A percentile compares a stretch with the other conserved stretches of the same genome.
These are phyloP conservation scores for Vombatus ursinus DNA, from an alignment of 2,113 vertebrate genomes.

Conservation along the genomic window DNA sequence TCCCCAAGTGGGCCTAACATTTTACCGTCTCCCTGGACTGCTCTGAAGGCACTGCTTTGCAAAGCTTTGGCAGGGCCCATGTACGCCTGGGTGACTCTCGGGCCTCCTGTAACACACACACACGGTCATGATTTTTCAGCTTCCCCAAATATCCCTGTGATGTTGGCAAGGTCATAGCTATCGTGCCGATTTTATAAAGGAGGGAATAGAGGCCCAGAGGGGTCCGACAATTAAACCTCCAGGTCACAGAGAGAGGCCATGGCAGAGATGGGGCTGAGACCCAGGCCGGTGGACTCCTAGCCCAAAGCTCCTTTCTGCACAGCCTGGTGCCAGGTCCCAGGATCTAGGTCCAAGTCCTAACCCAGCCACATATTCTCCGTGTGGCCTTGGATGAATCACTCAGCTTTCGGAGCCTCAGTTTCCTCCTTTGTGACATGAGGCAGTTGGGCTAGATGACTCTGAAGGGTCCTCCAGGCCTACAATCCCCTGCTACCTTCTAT, in stretches of 20 bases:
- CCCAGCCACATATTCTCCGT: too few species aligned
- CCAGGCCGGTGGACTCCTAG: too few species aligned
- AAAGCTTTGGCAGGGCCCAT: neutral
- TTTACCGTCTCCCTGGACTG: neutral
- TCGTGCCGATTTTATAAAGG: neutral
- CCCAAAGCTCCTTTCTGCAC: too few species aligned
- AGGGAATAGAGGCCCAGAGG: neutral
- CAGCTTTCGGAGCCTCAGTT: neutral
- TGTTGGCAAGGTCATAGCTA: neutral
- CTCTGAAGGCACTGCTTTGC: neutral
- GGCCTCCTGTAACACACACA: neutral
- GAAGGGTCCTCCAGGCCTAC: neutral
- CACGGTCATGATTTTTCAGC: neutral
- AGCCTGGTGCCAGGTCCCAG: neutral
- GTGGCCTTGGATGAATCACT: neutral
- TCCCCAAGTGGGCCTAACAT: neutral
- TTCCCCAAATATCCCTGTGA: neutral
- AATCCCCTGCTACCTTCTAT: neutral
- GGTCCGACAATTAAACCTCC: neutral
- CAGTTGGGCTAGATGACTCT: neutral
- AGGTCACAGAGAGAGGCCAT: neutral
- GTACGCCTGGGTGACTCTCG: neutral
- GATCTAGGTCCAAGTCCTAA: too few species aligned
- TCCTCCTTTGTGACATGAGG: neutral
- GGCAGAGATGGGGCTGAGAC: neutral